Percentiles rank a stretch among this genome's conserved stretches.
These are phyloP conservation scores for Latrodectus geometricus DNA, from an alignment of 1,140 invertebrate species.

Conservation along the genomic window DNA sequence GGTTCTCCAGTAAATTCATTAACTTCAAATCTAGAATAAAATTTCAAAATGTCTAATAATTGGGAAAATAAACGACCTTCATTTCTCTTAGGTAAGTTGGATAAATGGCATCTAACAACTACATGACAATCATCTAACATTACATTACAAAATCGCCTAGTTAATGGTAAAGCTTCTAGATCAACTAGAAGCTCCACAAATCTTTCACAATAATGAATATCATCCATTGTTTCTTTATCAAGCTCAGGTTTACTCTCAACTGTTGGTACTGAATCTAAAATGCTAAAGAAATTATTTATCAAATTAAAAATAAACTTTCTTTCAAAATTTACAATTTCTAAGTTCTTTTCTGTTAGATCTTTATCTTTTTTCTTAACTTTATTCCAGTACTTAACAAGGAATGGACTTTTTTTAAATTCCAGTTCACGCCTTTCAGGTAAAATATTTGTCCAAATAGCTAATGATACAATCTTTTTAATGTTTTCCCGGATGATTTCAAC, in stretches of 20 bases:
- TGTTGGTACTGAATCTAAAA: conserved; percentile 81
- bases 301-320: conserved; percentile 87
- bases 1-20: conserved; percentile 96
- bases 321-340: conserved; percentile 85
- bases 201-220: conserved; percentile 90
- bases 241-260: conserved; percentile 36
- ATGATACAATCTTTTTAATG: conserved; percentile 89
- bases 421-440: conserved; percentile 84
- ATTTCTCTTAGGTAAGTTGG: conserved; percentile 78
- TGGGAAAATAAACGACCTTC: conserved; percentile 93
- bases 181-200: conserved; percentile 97
- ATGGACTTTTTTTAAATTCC: conserved; percentile 87
- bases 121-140: conserved; percentile 95
- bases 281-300: conserved; percentile 89
- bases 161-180: conserved; percentile 93
- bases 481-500: conserved; percentile 91
- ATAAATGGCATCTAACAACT: conserved; percentile 88
- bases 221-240: conserved; percentile 74
- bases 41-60: conserved; percentile 95
- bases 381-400: conserved; percentile 93
- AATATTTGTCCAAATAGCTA: conserved; percentile 94
- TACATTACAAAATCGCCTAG: conserved; percentile 95
- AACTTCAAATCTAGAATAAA: conserved; percentile 98
- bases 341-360: conserved; percentile 76
- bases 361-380: conserved; percentile 86